Base-by-base conservation (phyloP, 2,888 invertebrate genomes). In the Anodontia alba region DNA sequence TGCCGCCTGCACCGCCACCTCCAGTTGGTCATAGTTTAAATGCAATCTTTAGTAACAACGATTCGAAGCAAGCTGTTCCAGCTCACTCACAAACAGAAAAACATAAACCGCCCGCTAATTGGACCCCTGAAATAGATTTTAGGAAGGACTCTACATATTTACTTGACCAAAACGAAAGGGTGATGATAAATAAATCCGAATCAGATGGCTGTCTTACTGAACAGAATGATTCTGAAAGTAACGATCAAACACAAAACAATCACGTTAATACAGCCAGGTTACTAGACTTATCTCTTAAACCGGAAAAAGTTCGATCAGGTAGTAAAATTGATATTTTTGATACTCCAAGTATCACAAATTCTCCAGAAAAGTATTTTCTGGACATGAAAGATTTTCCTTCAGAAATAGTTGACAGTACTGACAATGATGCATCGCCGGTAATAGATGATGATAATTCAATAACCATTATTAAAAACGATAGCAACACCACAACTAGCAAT, bases 311-410 rank as follows among this genome's bases (percentile, higher is more conserved):
- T 33, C 62, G 33, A 8, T 62, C 62, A 17, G 62, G 62, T 1
- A 62, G 62, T 33, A 62, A 62, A 62, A 62, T 62, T 33, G 62
- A 62, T 33, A 33, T 62, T 62, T 62, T 62, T 62, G 62, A 62
- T 33, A 33, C 31, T 3, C 62, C 62, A 1, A 29, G 31, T 20
- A 62, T 33, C 12, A 10, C 31, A 33, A 15, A 62, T 33, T 62
- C 62, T 17, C 23, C 54, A 7, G 62, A 62, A 8, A 10, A 26
- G 10, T 62, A 62, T 20, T 62, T 62, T 20, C 5, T 62, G 17
- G 62, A 62, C 20, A 62, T 62, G 62, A 62, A 62, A 12, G 62
- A 62, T 20, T 31, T 33, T 8, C 31, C 62, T 3, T 62, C 62
- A 20, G 62, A 62, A 62, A 62, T 62, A 20, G 33, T 62, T 17